Evolutionary conservation across 2,113 vertebrate species (phyloP), one percentile per base, ranked within the genome.

Genomic region (Clarias magur): DNA sequence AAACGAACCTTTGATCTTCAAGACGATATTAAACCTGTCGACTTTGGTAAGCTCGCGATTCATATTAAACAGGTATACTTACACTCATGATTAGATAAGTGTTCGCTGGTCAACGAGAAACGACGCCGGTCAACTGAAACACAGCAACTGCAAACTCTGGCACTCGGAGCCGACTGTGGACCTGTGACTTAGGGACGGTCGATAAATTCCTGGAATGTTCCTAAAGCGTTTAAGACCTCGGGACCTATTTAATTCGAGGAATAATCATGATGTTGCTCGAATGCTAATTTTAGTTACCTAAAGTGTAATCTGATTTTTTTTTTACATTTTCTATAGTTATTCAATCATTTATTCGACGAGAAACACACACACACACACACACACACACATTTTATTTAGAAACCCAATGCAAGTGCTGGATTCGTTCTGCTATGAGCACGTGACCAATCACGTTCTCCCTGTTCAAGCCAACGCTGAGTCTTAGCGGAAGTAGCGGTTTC

Each of bases 11-110:
- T 3, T 48, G 1, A 2, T 9, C 2, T n/a, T 30, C 34, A 48
- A 17, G 8, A 1, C 34, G 67, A n/a, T 2, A 34, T 13, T 65
- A 19, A 68, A 53, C 27, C 1, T 4, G 27, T 70, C 30, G 23
- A 1, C 27, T 79, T 85, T 68, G 3, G 9, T 73, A 17, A 62
- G 62, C 30, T 85, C 23, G 17, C 1, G 17, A 78, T 25, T 70
- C 19, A 80, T 8, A 38, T 17, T 38, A 60, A 82, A 84, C 27
- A 67, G 34, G 1, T 3, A 17, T 59, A 83, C 82, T 87, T 83
- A 90, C 89, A 75, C 87, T n/a, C 89, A 90, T 90, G 82, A 83
- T 90, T 23, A 3, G 25, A 78, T 70, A 19, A 42, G 60, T 17
- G 60, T 65, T 53, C 8, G 17, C 38, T 48, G 21, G 10, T 48